Evolutionary conservation across 2,888 invertebrate species (phyloP), one percentile per base, ranked within the genome.

Genomic region (Agrotis puta): DNA sequence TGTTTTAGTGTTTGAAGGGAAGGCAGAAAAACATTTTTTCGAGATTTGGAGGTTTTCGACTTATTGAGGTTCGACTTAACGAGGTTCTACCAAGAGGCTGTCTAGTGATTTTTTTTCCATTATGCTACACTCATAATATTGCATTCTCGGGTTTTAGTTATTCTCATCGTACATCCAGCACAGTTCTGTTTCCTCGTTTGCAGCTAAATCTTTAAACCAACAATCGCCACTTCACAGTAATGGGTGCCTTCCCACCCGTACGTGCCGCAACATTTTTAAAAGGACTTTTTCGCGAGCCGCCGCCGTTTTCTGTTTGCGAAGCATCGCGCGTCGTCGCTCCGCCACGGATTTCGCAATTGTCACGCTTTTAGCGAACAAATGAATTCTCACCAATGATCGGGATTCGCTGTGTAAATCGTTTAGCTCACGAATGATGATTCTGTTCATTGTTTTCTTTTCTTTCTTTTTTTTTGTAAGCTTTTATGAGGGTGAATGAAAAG

Each of bases 191-290:
- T 90, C 88, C 88, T 87, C 90, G 90, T 91, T 92, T 88, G 89
- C 88, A 87, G 92, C 90, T 90, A 94, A 95, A 95, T 95, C 95
- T 95, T 92, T 95, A 91, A 93, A 94, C 93, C 93, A 96, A 96
- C 96, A 96, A 88, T 89, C 88, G 91, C 91, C 94, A 94, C 96
- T 96, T 92, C 92, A 87, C 93, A 90, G 93, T 96, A 96, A 96
- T 96, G 96, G 96, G 93, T 92, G 93, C 92, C 93, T 93, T 92
- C 88, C 90, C 90, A 88, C 90, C 83, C 92, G 96, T 94, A 95
- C 95, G 95, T 95, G 95, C 95, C 95, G 92, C 92, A 94, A 94
- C 95, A 96, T 95, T 96, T 96, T 95, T 96, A 94, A 95, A 94
- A 92, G 94, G 96, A 95, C 95, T 96, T 96, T 96, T 96, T 95